Conservation (phyloP, 2,888 invertebrate genomes). For the Hirtodrosophila duncani region DNA sequence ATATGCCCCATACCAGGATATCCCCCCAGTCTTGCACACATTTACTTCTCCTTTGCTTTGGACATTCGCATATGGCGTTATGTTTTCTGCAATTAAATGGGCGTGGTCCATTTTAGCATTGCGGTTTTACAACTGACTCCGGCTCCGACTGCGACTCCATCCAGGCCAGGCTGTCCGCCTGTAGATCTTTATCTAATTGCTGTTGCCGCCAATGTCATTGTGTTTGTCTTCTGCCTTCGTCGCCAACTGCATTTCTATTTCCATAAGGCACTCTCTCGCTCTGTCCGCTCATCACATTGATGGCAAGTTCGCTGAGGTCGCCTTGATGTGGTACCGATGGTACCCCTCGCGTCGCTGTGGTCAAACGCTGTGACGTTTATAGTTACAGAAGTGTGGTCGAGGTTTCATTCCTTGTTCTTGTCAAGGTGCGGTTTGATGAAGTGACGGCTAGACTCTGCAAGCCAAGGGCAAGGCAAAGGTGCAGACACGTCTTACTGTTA, state of each 20-base stretch:
- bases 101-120: conserved; percentile 57
- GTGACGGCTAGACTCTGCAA: not conserved
- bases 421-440: conserved; percentile 39
- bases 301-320: conserved; percentile 16
- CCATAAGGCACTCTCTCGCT: not conserved
- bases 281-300: conserved; percentile 3
- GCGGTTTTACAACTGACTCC: conserved; percentile 55
- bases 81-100: conserved; percentile 66
- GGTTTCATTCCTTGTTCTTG: too few relatives aligned
- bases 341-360: conserved; percentile 42
- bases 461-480: not conserved
- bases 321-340: conserved; percentile 64
- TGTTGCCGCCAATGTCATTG: conserved; percentile 44
- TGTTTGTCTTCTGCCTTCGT: conserved; percentile 28
- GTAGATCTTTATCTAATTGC: conserved; percentile 68
- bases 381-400: conserved; percentile 37
- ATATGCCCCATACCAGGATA: too few relatives aligned
- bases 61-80: conserved; percentile 53
- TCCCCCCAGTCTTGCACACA: too few relatives aligned
- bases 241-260: conserved; percentile 29
- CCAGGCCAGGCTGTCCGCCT: conserved; percentile 21
- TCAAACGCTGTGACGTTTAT: conserved; percentile 34
- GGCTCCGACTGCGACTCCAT: conserved; percentile 1
- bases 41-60: not conserved
- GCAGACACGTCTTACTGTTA: too few relatives aligned